These are phyloP conservation scores for Archocentrus centrarchus DNA, from an alignment of 2,113 vertebrate species.

Conservation along the genomic window DNA sequence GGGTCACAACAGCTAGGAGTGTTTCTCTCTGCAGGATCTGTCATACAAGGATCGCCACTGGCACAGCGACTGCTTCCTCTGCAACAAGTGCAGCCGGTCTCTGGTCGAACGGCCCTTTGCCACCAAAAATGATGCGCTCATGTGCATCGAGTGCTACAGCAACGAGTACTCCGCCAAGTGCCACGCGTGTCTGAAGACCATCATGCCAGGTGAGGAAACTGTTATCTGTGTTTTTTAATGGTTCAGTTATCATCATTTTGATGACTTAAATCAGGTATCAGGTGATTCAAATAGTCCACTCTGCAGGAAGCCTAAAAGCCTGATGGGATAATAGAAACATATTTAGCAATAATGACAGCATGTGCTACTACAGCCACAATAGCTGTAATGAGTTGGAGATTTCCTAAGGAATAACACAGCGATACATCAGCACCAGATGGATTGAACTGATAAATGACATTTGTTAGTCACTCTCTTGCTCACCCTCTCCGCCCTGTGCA, in stretches of 20 bases:
- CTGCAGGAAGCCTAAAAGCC: neutral
- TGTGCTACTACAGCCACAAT: neutral
- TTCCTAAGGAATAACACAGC: neutral
- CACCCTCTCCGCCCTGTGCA: neutral
- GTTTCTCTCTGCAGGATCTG: slow-evolving; percentile 85
- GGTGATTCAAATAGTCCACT: neutral
- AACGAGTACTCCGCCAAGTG: slow-evolving; percentile 95
- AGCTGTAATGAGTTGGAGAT: neutral
- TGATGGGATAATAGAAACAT: neutral
- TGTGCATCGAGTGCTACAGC: slow-evolving; percentile 95
- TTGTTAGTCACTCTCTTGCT: neutral
- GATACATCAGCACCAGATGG: slow-evolving; percentile 4
- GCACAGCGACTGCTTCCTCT: slow-evolving; percentile 95
- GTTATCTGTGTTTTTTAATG: neutral
- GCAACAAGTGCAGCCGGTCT: slow-evolving; percentile 88
- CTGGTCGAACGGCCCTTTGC: slow-evolving; percentile 94
- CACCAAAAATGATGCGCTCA: slow-evolving; percentile 89
- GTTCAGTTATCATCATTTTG: neutral
- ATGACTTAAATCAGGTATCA: neutral
- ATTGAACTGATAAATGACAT: neutral
- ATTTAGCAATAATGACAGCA: neutral
- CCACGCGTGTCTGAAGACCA: slow-evolving; percentile 92
- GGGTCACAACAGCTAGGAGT: neutral
- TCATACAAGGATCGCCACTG: slow-evolving; percentile 96
- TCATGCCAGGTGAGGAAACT: slow-evolving; percentile 91